Base-by-base conservation (phyloP, 2,113 vertebrate species). In the Uropsilus gracilis region DNA sequence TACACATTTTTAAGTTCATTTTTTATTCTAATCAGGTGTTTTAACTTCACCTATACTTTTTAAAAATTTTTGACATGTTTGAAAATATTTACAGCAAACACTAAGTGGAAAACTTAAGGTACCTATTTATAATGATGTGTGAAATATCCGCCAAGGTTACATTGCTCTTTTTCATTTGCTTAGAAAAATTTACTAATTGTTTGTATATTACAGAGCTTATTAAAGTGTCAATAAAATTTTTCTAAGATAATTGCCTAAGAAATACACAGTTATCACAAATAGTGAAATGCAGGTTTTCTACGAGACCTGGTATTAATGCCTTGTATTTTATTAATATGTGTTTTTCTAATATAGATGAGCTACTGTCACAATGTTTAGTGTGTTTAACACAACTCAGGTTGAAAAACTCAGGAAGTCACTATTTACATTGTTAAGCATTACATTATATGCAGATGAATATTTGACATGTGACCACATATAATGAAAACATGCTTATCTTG, bases 361-460 rank as follows among this genome's bases (percentile, higher is more conserved):
- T 39, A 48, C 16, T 75, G 6, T 77, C 17, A 42, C 39, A 77
- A 63, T 55, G n/a, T 24, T 12, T 8, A 44, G 17, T 93, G 13
- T 72, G 11, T 59, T 86, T 86, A 48, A 78, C 39, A 42, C 3
- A 86, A 85, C 24, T 85, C 71, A 66, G 5, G 76, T 78, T 72
- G 66, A 64, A 91, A 93, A 88, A 91, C 14, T 61, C 50, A 4
- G 0, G 7, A 77, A 16, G 26, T 8, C 69, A 37, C 94, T 73
- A 57, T 61, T 81, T 82, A 78, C 87, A 64, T 64, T 82, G 20
- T 92, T 87, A 82, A 44, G 4, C 11, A 66, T 96, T 46, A 63
- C 3, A 44, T 81, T 66, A 91, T 73, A 48, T 57, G 22, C 12
- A 55, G 81, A 88, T 84, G 59, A 11, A 50, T 90, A 81, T 92